These are phyloP conservation scores for Pseudoips prasinana DNA, from an alignment of 2,888 invertebrate genomes.

Conservation along the genomic window DNA sequence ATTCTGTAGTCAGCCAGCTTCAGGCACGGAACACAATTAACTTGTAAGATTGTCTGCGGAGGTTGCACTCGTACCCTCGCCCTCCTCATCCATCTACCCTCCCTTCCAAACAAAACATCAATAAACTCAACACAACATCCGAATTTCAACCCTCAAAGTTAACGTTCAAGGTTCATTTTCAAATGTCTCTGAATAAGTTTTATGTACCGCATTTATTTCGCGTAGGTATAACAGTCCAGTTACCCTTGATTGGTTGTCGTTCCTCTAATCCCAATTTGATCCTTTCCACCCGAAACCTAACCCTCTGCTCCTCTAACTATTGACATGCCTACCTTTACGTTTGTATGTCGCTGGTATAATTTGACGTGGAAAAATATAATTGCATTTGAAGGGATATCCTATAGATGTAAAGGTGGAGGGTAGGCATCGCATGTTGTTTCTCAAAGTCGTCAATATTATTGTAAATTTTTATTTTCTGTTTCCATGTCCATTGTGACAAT, in stretches of 20 bases:
- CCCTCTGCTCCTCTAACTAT: slow-evolving; percentile 79
- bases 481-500: no score
- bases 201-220: slow-evolving; percentile 80
- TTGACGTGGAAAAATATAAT: slow-evolving; percentile 26
- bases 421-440: no score
- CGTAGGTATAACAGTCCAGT: slow-evolving; percentile 82
- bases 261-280: slow-evolving; percentile 87
- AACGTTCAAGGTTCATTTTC: slow-evolving; percentile 38
- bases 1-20: slow-evolving; percentile 75
- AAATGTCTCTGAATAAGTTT: slow-evolving; percentile 55
- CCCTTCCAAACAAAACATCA: slow-evolving; percentile 81
- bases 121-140: slow-evolving; percentile 54
- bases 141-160: slow-evolving; percentile 40
- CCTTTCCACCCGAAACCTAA: slow-evolving; percentile 83
- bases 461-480: no score
- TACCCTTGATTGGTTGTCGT: slow-evolving; percentile 87
- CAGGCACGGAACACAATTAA: slow-evolving; percentile 82
- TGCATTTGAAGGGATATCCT: slow-evolving; percentile 15
- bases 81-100: slow-evolving; percentile 74
- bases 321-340: slow-evolving; percentile 75
- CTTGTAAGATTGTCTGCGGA: slow-evolving; percentile 82
- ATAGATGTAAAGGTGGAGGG: not conserved
- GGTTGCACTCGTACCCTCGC: slow-evolving; percentile 74
- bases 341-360: slow-evolving; percentile 46
- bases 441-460: no score